Conservation (phyloP, 2,113 vertebrate genomes). For the Cavia aperea region DNA sequence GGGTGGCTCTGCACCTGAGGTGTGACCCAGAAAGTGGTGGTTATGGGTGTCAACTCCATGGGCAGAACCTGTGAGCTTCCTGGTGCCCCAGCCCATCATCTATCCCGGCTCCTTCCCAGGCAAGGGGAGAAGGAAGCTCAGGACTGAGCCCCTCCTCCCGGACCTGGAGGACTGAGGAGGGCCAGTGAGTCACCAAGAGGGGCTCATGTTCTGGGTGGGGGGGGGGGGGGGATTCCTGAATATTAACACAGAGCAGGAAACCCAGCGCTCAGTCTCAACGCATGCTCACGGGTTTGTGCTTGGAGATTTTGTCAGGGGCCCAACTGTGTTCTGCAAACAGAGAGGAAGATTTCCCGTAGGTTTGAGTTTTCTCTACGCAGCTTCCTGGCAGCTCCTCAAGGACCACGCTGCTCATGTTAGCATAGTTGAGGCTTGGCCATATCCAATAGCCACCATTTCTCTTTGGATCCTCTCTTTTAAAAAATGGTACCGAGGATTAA, state of each 20-base stretch:
- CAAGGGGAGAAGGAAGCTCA: neutral
- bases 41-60: neutral
- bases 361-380: neutral
- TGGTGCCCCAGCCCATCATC: neutral
- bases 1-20: neutral
- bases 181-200: neutral
- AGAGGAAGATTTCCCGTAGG: neutral
- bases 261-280: neutral
- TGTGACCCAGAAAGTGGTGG: neutral
- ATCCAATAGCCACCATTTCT: neutral
- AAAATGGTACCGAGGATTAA: neutral
- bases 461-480: neutral
- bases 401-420: neutral
- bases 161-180: neutral
- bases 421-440: neutral
- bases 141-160: neutral
- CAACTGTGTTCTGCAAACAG: neutral
- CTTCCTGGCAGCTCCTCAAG: fast-evolving
- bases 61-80: neutral
- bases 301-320: neutral
- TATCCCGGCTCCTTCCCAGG: neutral
- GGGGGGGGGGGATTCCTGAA: neutral
- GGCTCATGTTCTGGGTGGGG: fast-evolving
- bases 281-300: neutral
- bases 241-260: neutral